Conservation (phyloP, 1,140 invertebrate genomes). For the Cotesia chilonis region DNA sequence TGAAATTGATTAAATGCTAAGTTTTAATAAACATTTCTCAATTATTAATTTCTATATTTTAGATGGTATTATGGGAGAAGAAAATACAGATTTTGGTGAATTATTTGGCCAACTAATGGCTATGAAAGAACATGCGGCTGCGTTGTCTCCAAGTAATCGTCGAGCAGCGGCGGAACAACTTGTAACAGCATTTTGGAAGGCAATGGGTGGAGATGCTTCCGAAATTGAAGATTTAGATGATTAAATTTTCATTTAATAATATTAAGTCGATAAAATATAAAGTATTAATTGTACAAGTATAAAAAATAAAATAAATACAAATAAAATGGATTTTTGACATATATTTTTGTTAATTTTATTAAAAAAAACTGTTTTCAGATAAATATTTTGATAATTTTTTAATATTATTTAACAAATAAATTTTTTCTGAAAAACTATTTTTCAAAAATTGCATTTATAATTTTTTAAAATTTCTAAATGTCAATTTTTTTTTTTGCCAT, state of each 20-base stretch:
- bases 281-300: neutral
- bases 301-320: too few species aligned
- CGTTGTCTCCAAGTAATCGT: constrained; percentile 71
- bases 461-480: too few species aligned
- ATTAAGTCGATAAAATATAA: neutral
- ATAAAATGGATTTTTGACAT: too few species aligned
- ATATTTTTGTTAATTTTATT: too few species aligned
- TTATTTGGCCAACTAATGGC: constrained; percentile 71
- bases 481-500: too few species aligned
- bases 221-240: constrained; percentile 69
- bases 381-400: too few species aligned
- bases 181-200: constrained; percentile 81
- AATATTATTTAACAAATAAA: too few species aligned
- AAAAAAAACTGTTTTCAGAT: too few species aligned
- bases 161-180: constrained; percentile 80
- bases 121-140: constrained; percentile 76
- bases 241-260: constrained; percentile 31
- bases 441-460: too few species aligned
- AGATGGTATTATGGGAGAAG: constrained; percentile 64
- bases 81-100: constrained; percentile 70
- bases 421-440: too few species aligned
- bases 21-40: constrained; percentile 1
- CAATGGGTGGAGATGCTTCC: constrained; percentile 78
- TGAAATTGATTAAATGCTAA: neutral
- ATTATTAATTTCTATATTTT: constrained; percentile 37